phyloP scores from a whole-genome alignment of 53 echinoderm and acorn worm genomes.

The Antedon mediterranea region DNA sequence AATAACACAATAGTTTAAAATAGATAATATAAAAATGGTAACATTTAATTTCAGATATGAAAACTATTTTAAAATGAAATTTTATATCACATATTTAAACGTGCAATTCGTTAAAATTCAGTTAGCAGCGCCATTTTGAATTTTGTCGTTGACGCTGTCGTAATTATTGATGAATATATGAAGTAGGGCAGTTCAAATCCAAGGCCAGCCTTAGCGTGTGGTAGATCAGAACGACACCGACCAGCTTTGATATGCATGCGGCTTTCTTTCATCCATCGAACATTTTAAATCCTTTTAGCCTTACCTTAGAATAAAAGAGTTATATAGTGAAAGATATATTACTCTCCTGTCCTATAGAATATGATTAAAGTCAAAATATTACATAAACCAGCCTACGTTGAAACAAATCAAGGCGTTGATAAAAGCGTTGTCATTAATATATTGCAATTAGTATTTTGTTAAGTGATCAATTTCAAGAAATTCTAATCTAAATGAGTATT shows the following conservation, averaged over 20 bases:
- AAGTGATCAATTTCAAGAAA: neutral
- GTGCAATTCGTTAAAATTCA: neutral
- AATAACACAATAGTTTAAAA: no score
- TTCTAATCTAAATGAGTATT: neutral
- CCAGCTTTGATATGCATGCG: neutral
- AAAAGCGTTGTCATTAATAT: neutral
- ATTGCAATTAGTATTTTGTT: neutral
- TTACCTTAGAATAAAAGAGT: slow-evolving; percentile 1
- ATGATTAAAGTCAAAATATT: neutral
- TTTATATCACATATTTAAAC: neutral
- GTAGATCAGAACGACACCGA: neutral
- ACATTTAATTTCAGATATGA: no score
- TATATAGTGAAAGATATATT: neutral
- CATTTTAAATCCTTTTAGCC: neutral
- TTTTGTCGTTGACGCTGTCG: neutral
- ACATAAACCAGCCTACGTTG: neutral
- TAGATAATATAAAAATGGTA: no score
- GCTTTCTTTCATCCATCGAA: neutral
- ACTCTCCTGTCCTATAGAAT: neutral
- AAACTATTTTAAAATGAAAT: neutral
- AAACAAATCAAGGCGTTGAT: neutral
- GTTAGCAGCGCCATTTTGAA: neutral
- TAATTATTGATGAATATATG: neutral
- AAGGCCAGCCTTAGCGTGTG: neutral
- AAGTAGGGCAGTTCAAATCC: neutral